phyloP scores from a whole-genome alignment of 2,113 vertebrate species.

The Dromas ardeola region DNA sequence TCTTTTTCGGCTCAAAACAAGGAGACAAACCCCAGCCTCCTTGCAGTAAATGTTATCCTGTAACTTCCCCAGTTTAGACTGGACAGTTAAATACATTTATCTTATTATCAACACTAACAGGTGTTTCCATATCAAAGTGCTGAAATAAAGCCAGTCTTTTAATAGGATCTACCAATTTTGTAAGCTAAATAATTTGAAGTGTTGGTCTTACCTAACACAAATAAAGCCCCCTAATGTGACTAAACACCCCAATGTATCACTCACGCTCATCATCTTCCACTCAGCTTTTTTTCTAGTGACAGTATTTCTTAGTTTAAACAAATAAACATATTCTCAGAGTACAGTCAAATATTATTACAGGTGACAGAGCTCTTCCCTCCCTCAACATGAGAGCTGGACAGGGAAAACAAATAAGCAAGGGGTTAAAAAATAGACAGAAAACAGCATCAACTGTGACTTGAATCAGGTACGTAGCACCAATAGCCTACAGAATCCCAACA shows the following conservation, averaged over 20 bases:
- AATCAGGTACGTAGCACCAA: neutral
- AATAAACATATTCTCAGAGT: neutral
- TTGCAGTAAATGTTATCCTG: neutral
- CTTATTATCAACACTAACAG: neutral
- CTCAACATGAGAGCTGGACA: neutral
- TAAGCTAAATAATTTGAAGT: neutral
- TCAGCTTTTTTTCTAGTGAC: neutral
- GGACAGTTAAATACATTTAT: neutral
- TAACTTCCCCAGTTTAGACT: neutral
- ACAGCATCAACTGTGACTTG: neutral
- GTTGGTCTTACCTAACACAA: neutral
- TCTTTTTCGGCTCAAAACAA: neutral
- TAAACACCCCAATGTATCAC: neutral
- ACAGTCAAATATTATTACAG: constrained; percentile 24
- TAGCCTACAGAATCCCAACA: neutral
- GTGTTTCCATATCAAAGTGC: neutral
- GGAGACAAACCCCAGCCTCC: neutral
- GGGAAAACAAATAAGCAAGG: neutral
- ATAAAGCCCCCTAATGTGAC: neutral
- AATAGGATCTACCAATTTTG: neutral
- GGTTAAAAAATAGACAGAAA: constrained; percentile 9
- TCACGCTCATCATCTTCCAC: neutral
- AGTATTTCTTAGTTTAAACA: neutral
- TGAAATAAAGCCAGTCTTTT: neutral
- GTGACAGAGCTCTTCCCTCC: neutral